phyloP scores from a whole-genome alignment of 2,797 vertebrate genomes.

The Pogoniulus pusillus region DNA sequence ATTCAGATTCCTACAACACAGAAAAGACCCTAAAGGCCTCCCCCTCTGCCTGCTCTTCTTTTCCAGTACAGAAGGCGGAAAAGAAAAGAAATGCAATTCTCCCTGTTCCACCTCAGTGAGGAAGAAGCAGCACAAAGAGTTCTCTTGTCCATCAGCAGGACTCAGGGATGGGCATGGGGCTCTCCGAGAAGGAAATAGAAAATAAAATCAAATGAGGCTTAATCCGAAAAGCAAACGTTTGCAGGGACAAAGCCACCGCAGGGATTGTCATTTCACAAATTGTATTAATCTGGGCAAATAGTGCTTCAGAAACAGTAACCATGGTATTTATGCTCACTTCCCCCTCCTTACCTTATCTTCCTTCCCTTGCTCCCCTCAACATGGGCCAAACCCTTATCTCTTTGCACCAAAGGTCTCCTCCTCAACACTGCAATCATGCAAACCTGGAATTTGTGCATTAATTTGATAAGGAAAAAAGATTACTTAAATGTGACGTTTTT shows the following conservation, averaged over 20 bases:
- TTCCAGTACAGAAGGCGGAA: neutral
- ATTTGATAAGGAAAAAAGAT: neutral
- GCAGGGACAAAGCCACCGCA: constrained; percentile 51
- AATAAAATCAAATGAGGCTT: constrained; percentile 60
- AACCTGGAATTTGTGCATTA: neutral
- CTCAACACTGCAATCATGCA: neutral
- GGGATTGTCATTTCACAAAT: constrained; percentile 67
- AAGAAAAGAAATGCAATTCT: constrained; percentile 45
- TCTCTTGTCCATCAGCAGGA: neutral
- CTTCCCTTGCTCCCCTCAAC: neutral
- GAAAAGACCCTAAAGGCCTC: neutral
- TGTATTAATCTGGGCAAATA: constrained; percentile 73
- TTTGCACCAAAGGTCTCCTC: neutral
- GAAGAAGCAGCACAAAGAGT: constrained; percentile 23
- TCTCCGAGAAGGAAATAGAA: constrained; percentile 41
- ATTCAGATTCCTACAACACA: neutral
- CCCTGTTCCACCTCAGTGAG: constrained; percentile 37
- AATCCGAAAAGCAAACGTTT: constrained; percentile 69
- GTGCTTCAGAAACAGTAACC: constrained; percentile 52
- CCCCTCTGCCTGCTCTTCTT: neutral
- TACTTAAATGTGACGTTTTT: neutral
- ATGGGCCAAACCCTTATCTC: constrained; percentile 23
- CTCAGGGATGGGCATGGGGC: neutral
- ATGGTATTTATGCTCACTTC: constrained; percentile 38
- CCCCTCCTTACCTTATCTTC: constrained; percentile 38